Evolutionary conservation across 2,888 invertebrate genomes (phyloP), one percentile per base, ranked within the genome.

Genomic region (Ceramica pisi): DNA sequence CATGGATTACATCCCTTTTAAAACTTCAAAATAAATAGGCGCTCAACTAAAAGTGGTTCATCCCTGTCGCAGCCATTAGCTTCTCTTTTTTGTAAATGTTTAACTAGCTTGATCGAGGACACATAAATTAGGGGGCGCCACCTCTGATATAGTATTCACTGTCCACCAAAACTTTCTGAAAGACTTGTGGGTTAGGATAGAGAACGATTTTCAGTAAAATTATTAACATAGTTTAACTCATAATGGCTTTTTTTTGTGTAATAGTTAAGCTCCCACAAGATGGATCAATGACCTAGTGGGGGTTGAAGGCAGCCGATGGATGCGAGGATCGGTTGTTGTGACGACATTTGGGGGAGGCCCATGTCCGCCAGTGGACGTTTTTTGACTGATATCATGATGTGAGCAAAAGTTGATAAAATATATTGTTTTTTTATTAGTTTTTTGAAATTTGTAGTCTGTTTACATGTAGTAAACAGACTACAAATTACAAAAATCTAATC

Each of bases 31-130:
- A 70, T 70, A 50, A 62, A 71, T 46, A 61, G 41, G 2, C 21
- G 9, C 35, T 55, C 21, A 23, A 38, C 23, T n/a, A 6, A 59
- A 78, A 60, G 48, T 67, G 46, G 7, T 56, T 46, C 70, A 74
- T 46, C 69, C 71, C 76, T 55, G 38, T n/a, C 14, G 23, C 57
- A 44, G 53, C 21, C 72, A 71, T 79, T 69, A 73, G 71, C 46
- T 16, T 57, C 67, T 65, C 80, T 82, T 82, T 79, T 71, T 80
- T 72, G 77, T 83, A 80, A 82, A 83, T 82, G 63, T 82, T 84
- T 80, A 74, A 82, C 66, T 63, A 70, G 60, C 63, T 76, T 72
- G 56, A 77, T 83, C 56, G 71, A 71, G 61, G 73, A 68, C 77
- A 80, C 80, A 67, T n/a, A n/a, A n/a, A n/a, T 81, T 51, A 65